These are phyloP conservation scores for Mastigias papua DNA, from an alignment of 30 jellyfish, hydroid and myxozoan genomes.

Conservation along the genomic window DNA sequence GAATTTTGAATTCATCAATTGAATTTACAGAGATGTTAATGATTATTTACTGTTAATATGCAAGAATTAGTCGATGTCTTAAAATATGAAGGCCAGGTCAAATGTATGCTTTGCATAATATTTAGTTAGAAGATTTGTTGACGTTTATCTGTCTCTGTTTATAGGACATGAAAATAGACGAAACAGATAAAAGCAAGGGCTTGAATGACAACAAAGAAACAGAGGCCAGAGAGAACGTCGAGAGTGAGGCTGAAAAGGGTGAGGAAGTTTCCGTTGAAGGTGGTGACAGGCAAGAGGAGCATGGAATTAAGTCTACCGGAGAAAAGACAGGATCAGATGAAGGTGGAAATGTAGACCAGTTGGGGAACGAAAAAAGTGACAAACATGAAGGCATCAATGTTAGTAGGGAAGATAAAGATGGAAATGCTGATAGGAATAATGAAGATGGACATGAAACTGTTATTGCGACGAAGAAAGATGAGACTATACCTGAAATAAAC, in stretches of 20 bases:
- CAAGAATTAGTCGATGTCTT: not conserved
- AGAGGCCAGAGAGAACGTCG: not conserved
- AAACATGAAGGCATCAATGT: not conserved
- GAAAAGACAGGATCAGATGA: not conserved
- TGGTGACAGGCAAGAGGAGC: not conserved
- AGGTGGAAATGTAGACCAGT: not conserved
- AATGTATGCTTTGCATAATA: no score
- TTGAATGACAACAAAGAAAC: no score
- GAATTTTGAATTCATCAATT: not conserved
- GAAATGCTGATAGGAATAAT: not conserved
- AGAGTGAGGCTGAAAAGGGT: not conserved
- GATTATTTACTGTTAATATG: not conserved
- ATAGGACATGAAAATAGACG: not conserved
- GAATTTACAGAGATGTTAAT: not conserved
- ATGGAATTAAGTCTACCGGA: not conserved
- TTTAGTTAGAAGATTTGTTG: no score
- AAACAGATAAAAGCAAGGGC: not conserved
- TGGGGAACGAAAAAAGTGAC: not conserved
- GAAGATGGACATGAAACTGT: constrained; percentile 9
- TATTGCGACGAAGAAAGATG: not conserved
- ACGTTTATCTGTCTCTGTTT: no score
- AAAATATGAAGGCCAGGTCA: not conserved
- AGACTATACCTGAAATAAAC: not conserved
- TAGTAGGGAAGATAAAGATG: not conserved
- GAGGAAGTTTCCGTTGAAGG: not conserved